These are phyloP conservation scores for Pithys albifrons DNA, from an alignment of 2,113 vertebrate species.

Conservation along the genomic window DNA sequence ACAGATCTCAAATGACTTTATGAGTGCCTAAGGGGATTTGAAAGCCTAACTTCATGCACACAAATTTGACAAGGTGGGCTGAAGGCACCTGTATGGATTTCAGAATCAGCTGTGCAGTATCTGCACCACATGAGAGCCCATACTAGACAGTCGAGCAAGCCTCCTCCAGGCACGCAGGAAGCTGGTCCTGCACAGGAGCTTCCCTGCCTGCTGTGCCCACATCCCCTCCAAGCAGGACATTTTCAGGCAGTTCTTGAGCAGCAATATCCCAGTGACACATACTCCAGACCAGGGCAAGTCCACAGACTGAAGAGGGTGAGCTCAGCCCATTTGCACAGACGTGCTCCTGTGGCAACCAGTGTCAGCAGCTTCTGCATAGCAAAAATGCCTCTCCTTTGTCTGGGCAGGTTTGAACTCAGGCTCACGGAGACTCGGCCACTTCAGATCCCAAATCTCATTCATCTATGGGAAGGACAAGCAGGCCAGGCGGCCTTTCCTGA, in stretches of 20 bases:
- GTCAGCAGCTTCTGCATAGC: not conserved
- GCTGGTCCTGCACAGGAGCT: not conserved
- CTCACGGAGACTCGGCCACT: not conserved
- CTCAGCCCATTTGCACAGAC: not conserved
- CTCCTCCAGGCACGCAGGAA: not conserved
- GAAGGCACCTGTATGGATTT: not conserved
- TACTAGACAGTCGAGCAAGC: not conserved
- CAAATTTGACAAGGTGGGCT: not conserved
- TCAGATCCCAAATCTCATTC: not conserved
- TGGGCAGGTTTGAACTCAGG: not conserved
- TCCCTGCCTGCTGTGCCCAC: not conserved
- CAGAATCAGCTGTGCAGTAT: not conserved
- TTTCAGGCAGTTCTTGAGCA: rapidly evolving
- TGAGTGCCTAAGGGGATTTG: not conserved
- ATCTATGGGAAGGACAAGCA: not conserved
- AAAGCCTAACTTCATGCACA: not conserved
- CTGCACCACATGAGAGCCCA: rapidly evolving
- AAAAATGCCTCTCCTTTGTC: not conserved
- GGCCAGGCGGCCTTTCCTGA: not conserved
- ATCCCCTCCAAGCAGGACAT: not conserved
- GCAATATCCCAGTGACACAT: not conserved
- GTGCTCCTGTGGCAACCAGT: not conserved
- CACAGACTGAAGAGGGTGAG: not conserved
- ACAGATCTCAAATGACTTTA: not conserved
- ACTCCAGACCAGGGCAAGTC: not conserved